phyloP scores from a whole-genome alignment of 2,113 vertebrate genomes.

The Jacana jacana region DNA sequence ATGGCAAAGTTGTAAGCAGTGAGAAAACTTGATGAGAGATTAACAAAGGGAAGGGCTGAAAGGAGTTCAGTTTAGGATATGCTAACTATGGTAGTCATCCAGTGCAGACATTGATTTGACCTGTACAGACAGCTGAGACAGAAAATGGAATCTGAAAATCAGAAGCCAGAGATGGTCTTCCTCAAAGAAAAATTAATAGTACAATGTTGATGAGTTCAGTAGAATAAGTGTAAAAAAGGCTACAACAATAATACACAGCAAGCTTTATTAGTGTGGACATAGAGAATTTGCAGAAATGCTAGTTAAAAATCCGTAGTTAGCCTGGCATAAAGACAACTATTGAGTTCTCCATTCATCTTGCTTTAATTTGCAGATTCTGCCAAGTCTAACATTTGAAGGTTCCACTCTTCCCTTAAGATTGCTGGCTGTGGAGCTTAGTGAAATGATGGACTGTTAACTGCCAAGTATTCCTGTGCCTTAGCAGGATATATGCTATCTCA shows the following conservation, averaged over 20 bases:
- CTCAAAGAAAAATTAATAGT: background rate
- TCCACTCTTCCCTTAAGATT: background rate
- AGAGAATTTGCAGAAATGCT: background rate
- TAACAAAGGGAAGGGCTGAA: background rate
- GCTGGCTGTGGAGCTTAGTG: background rate
- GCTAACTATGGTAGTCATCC: background rate
- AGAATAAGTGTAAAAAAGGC: background rate
- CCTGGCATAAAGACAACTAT: background rate
- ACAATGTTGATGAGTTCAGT: background rate
- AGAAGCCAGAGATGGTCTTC: background rate
- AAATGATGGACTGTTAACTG: background rate
- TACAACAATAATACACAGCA: background rate
- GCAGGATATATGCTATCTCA: background rate
- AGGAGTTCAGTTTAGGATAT: background rate
- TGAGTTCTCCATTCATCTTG: background rate
- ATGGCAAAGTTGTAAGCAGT: background rate
- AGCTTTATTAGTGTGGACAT: background rate
- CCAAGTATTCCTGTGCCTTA: background rate
- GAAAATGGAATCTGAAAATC: background rate
- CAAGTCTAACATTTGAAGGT: background rate
- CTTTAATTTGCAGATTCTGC: background rate
- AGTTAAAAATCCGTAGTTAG: background rate
- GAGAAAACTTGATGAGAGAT: background rate
- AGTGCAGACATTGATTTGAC: background rate
- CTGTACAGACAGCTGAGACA: background rate